Percentiles rank a stretch among this genome's conserved stretches.
These are phyloP conservation scores for Helostoma temminkii DNA, from an alignment of 2,797 vertebrate genomes.

Conservation along the genomic window DNA sequence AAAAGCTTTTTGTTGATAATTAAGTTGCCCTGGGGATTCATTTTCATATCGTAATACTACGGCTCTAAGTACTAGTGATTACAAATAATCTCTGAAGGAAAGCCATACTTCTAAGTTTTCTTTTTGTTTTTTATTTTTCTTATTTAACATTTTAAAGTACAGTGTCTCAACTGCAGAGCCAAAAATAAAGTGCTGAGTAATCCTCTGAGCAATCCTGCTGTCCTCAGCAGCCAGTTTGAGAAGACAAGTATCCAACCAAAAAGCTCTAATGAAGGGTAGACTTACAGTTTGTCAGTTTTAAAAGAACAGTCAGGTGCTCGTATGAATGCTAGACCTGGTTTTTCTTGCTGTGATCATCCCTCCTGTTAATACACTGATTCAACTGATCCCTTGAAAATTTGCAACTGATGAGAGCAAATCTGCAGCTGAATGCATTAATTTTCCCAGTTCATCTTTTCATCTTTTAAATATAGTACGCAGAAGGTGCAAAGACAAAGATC, in stretches of 20 bases:
- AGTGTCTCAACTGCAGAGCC: background rate
- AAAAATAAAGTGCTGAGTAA: slow-evolving; percentile 48
- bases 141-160: background rate
- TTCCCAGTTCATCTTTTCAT: background rate
- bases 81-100: background rate
- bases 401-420: background rate
- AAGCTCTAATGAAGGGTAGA: slow-evolving; percentile 5
- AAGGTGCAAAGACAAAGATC: background rate
- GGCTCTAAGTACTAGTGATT: background rate
- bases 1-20: no score
- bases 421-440: slow-evolving; percentile 5
- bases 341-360: no score
- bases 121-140: background rate
- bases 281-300: no score
- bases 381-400: no score
- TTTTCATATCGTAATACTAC: no score
- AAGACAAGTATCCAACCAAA: slow-evolving; percentile 12
- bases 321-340: no score
- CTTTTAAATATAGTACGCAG: background rate
- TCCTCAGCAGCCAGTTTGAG: slow-evolving; percentile 12
- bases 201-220: slow-evolving; percentile 49
- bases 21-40: no score
- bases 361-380: no score
- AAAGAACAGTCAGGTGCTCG: no score
- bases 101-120: background rate